These are phyloP conservation scores for Cecidostiba fungosa DNA, from an alignment of 2,888 invertebrate species.

Conservation along the genomic window DNA sequence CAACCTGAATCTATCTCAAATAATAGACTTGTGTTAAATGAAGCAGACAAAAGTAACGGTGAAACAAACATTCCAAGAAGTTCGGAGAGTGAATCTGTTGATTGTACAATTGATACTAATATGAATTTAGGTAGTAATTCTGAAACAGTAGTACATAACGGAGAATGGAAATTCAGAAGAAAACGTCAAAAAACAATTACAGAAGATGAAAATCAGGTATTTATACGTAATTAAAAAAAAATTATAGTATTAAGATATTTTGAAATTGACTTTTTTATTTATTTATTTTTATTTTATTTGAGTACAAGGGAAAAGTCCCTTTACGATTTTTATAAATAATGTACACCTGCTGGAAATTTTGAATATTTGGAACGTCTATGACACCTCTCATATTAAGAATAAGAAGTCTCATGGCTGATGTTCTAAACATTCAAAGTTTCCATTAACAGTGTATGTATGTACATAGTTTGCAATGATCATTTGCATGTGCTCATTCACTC, in stretches of 20 bases:
- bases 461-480: no score
- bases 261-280: neutral
- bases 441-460: no score
- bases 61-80: slow-evolving; percentile 29
- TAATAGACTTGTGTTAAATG: neutral
- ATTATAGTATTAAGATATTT: neutral
- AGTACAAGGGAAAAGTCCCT: no score
- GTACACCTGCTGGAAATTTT: no score
- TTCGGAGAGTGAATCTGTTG: slow-evolving; percentile 31
- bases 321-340: no score
- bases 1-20: neutral
- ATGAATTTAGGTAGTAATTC: neutral
- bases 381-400: no score
- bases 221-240: neutral
- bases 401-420: no score
- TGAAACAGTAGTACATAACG: slow-evolving; percentile 28
- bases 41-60: slow-evolving; percentile 24
- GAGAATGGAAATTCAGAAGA: slow-evolving; percentile 62
- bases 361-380: no score
- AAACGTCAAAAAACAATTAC: slow-evolving; percentile 45
- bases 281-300: neutral
- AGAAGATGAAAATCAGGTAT: slow-evolving; percentile 53
- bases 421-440: no score
- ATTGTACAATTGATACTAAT: neutral
- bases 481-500: no score